A percentile compares a stretch with the other conserved stretches of the same genome.
Evolutionary conservation across 2,888 invertebrate species (phyloP).

Genomic region (Andrena haemorrhoa): DNA sequence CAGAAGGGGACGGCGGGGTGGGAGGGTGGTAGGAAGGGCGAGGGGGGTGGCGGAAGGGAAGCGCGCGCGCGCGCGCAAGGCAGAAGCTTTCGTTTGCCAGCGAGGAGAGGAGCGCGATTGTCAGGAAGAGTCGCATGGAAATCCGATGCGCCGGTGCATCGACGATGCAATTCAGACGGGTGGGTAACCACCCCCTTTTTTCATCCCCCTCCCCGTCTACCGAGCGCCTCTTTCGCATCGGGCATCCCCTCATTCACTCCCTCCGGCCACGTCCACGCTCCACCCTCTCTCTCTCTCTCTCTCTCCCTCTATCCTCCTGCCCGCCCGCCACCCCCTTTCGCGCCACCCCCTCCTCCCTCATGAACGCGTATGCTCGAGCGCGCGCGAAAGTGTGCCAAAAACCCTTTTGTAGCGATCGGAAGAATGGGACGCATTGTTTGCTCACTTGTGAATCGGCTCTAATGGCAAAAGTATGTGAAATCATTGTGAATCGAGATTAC

Average conservation of each 20-base stretch:
- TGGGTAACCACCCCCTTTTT: constrained; percentile 64
- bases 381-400: constrained; percentile 78
- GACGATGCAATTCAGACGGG: constrained; percentile 75
- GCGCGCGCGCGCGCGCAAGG: constrained; percentile 47
- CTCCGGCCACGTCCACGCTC: constrained; percentile 1
- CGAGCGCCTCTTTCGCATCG: constrained; percentile 32
- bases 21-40: too few relatives aligned
- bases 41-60: too few relatives aligned
- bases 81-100: constrained; percentile 66
- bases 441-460: constrained; percentile 82
- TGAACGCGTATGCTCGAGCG: constrained; percentile 67
- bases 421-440: constrained; percentile 79
- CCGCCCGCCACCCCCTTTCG: constrained; percentile 24
- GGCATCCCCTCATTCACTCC: constrained; percentile 20
- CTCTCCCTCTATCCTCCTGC: background rate
- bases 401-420: constrained; percentile 76
- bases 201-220: constrained; percentile 24
- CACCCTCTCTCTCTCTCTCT: constrained; percentile 12
- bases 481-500: constrained; percentile 84
- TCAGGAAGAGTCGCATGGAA: constrained; percentile 74
- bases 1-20: background rate
- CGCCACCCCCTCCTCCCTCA: constrained; percentile 25
- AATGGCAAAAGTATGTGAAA: constrained; percentile 84
- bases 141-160: constrained; percentile 75
- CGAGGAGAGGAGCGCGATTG: constrained; percentile 72